phyloP scores from a whole-genome alignment of 53 echinoderm and acorn worm genomes.

The Henricia sp. region DNA sequence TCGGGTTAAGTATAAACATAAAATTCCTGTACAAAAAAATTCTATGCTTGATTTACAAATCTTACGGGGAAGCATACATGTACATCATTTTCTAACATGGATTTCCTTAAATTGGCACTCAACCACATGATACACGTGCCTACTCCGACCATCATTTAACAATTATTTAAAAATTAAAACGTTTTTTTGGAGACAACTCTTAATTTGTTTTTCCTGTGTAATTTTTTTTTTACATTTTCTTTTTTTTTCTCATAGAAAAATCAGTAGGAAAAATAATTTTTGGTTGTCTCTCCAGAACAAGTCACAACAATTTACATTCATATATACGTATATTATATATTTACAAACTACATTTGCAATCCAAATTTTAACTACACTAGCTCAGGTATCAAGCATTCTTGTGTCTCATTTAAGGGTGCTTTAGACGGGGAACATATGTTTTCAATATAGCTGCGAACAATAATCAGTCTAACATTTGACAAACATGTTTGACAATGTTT shows the following conservation, averaged over 20 bases:
- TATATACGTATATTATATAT: conserved; percentile 42
- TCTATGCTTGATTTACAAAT: conserved; percentile 11
- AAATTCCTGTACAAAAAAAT: conserved; percentile 19
- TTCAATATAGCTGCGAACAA: background rate
- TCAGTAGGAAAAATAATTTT: conserved; percentile 64
- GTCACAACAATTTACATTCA: conserved; percentile 47
- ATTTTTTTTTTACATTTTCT: background rate
- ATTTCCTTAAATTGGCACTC: background rate
- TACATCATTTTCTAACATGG: background rate
- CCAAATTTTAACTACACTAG: conserved; percentile 1
- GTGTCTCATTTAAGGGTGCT: no score
- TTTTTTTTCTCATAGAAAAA: conserved; percentile 62
- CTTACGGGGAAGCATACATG: conserved; percentile 1
- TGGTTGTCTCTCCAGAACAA: conserved; percentile 27
- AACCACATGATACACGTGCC: background rate
- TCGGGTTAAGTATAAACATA: background rate
- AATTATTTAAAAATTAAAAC: background rate
- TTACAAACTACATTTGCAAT: conserved; percentile 47
- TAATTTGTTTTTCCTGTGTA: background rate
- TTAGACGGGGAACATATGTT: background rate
- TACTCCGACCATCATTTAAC: background rate
- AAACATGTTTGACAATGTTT: no score
- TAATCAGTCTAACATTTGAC: no score
- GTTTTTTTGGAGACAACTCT: conserved; percentile 1
- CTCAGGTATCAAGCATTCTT: background rate